These are phyloP conservation scores for Macroglossus sobrinus DNA, from an alignment of 2,113 vertebrate species.

Conservation along the genomic window DNA sequence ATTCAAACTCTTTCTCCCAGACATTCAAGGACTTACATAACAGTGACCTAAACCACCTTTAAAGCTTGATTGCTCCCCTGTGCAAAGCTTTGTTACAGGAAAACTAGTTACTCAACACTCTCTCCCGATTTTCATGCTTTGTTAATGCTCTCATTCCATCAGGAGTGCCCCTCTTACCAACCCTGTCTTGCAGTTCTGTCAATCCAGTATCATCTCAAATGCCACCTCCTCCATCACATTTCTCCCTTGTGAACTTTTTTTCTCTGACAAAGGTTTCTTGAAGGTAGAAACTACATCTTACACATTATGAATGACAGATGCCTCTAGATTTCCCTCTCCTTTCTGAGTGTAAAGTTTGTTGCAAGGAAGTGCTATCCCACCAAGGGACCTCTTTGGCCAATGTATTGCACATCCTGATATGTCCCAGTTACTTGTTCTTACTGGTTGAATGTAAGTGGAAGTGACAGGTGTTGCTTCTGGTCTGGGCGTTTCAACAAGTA, in stretches of 20 bases:
- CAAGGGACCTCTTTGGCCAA: not conserved
- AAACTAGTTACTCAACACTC: not conserved
- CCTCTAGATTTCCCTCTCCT: not conserved
- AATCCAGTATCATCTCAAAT: not conserved
- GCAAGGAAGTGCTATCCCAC: not conserved
- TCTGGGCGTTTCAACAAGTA: not conserved
- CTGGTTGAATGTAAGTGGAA: not conserved
- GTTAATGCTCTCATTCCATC: too few relatives aligned
- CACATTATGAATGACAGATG: not conserved
- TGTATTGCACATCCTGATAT: not conserved
- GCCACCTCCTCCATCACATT: not conserved
- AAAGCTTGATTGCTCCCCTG: not conserved
- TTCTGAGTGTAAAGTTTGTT: not conserved
- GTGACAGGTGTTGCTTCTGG: not conserved
- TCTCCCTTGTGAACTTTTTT: not conserved
- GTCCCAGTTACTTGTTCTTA: not conserved
- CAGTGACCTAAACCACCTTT: not conserved
- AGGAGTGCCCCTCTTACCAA: not conserved
- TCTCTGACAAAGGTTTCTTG: not conserved
- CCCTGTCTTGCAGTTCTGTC: not conserved
- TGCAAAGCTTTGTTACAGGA: not conserved
- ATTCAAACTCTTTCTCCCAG: conserved; percentile 2
- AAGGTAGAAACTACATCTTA: not conserved
- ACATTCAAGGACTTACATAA: not conserved
- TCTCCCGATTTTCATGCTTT: not conserved